Conservation (phyloP, 2,888 invertebrate species). For the Drosophila rellima region DNA sequence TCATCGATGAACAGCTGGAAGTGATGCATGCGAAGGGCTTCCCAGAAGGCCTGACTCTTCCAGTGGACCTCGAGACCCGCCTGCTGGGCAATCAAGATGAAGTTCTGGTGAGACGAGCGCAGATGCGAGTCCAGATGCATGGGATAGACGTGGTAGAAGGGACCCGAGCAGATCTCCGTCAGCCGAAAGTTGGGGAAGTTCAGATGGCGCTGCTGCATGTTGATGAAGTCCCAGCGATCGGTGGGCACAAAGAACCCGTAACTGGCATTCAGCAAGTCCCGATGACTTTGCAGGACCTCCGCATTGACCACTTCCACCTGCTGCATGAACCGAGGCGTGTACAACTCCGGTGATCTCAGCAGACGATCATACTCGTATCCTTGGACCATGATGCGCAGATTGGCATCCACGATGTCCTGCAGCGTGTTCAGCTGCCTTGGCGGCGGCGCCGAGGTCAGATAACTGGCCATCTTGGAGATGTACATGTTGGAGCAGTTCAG, state of each 20-base stretch:
- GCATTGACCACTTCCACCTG: conserved; percentile 54
- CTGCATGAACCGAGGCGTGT: conserved; percentile 50
- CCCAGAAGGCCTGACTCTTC: conserved; percentile 68
- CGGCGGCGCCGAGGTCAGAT: conserved; percentile 62
- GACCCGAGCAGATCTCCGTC: conserved; percentile 76
- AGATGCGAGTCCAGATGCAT: conserved; percentile 77
- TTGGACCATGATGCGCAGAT: conserved; percentile 65
- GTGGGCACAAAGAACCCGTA: conserved; percentile 72
- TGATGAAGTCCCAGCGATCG: conserved; percentile 80
- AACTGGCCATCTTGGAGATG: conserved; percentile 78
- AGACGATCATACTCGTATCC: conserved; percentile 61
- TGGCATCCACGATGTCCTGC: conserved; percentile 70
- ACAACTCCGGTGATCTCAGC: conserved; percentile 31
- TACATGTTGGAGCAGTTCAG: conserved; percentile 77
- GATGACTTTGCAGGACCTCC: conserved; percentile 53
- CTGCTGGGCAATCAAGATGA: conserved; percentile 69
- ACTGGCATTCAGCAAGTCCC: conserved; percentile 66
- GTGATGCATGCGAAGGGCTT: conserved; percentile 65
- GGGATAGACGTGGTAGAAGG: conserved; percentile 77
- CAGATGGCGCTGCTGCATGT: conserved; percentile 71
- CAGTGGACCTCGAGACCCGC: conserved; percentile 67
- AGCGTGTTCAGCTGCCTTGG: conserved; percentile 65
- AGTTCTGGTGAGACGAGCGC: conserved; percentile 57
- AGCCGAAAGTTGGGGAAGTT: conserved; percentile 70
- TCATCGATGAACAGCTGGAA: conserved; percentile 46